phyloP scores from a whole-genome alignment of 2,888 invertebrate species.

The Sarcophaga rosellei region DNA sequence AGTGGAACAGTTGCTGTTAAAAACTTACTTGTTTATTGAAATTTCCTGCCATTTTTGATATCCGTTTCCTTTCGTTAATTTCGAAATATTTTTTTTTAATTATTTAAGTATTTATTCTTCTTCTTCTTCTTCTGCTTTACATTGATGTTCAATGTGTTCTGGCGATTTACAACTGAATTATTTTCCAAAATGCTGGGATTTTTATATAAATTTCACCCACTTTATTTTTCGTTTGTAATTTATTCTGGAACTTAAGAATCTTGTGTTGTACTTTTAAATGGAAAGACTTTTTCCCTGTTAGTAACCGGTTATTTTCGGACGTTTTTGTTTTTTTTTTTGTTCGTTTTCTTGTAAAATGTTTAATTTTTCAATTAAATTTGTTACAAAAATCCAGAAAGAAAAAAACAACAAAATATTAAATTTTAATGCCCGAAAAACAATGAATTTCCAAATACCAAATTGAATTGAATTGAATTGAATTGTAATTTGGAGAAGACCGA shows the following conservation, averaged over 20 bases:
- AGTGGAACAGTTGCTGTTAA: background rate
- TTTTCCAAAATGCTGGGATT: slow-evolving; percentile 16
- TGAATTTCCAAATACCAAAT: slow-evolving; percentile 1
- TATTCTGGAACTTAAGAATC: slow-evolving; percentile 6
- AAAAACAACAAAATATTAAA: background rate
- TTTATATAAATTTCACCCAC: slow-evolving; percentile 51
- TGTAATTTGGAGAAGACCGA: background rate
- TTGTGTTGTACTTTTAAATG: background rate
- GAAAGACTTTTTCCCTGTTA: slow-evolving; percentile 7
- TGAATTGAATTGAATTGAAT: background rate
- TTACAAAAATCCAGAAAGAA: background rate
- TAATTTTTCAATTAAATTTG: background rate
- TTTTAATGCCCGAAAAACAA: background rate
- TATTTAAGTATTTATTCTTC: no score
- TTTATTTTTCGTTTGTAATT: slow-evolving; percentile 1
- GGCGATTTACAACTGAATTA: slow-evolving; percentile 28
- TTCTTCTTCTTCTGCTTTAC: background rate
- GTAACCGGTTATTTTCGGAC: slow-evolving; percentile 35
- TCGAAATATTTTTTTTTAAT: no score
- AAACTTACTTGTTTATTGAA: slow-evolving; percentile 35
- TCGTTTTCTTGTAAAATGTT: background rate
- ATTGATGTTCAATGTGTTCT: slow-evolving; percentile 4
- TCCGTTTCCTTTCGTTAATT: background rate
- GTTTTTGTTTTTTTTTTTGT: background rate
- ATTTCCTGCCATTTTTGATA: slow-evolving; percentile 45